Conservation (phyloP, 1,140 invertebrate species). For the Drosophila grimshawi region DNA sequence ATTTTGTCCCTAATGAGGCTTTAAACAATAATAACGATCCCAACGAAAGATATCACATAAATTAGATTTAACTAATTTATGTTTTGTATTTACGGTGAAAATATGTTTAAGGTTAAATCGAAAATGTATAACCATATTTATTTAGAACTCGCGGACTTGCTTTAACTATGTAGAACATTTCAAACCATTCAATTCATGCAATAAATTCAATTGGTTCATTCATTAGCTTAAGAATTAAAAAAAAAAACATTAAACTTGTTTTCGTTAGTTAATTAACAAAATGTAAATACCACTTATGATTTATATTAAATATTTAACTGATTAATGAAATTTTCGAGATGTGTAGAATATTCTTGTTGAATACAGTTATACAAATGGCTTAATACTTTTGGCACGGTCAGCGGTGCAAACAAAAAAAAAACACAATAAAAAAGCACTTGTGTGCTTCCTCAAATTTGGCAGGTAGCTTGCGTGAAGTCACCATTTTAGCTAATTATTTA, state of each 20-base stretch:
- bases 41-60: no score
- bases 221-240: not conserved
- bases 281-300: not conserved
- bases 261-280: slow-evolving; percentile 19
- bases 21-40: no score
- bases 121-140: slow-evolving; percentile 32
- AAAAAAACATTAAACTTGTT: not conserved
- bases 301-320: slow-evolving; percentile 8
- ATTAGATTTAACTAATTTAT: no score
- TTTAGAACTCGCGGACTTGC: slow-evolving; percentile 27
- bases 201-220: not conserved
- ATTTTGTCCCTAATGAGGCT: no score
- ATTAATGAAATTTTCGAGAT: not conserved
- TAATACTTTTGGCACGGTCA: not conserved
- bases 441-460: not conserved
- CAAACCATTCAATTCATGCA: slow-evolving; percentile 11
- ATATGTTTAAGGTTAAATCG: not conserved
- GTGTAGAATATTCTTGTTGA: not conserved
- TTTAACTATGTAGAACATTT: slow-evolving; percentile 25
- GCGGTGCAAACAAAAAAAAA: not conserved
- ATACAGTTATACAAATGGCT: not conserved
- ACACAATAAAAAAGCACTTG: not conserved
- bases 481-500: not conserved
- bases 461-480: slow-evolving; percentile 17
- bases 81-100: not conserved